Base-by-base conservation (phyloP, 2,888 invertebrate species). In the Thera obeliscata region DNA sequence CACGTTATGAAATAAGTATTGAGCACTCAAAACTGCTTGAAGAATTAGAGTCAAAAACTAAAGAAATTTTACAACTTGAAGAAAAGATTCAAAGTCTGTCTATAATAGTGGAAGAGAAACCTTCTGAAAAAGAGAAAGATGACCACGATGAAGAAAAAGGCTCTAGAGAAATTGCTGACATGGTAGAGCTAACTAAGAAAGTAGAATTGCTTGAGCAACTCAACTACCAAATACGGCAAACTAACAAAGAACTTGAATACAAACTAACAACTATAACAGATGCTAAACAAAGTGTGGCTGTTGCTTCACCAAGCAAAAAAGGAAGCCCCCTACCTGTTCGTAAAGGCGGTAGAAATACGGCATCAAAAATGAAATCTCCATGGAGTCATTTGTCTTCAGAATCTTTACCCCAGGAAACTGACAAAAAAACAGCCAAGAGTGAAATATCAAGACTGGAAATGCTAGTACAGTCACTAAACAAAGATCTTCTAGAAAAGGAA, bases 111-210 rank as follows among this genome's bases (percentile, higher is more conserved):
- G 61, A 72, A 59, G 79, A 76, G 35, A 75, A 74, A 72, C 70
- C 78, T 43, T 71, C 77, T 56, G 68, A 78, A 38, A 83, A 85
- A 75, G 81, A 83, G 70, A 82, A 84, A 70, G 78, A 83, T 69
- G 94, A 94, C 61, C 83, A 92, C 78, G 94, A 94, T 76, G 92
- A 94, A 79, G 95, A 96, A 81, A 95, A 95, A 74, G 94, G 94
- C n/a, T 93, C 91, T 74, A 83, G 94, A 57, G 93, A 94, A 81
- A 90, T 93, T 73, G 76, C 86, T 46, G 84, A 87, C 70, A 91
- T 93, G 91, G 83, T 81, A 64, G 90, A 93, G 74, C 77, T 94
- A 55, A 87, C 89, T 8, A 90, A 93, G 78, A 86, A 95, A 76
- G 85, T 95, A 62, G 94, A 94, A 75, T 81, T 91, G 64, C 84